Conservation (phyloP, 2,888 invertebrate genomes). For the Drosophila fulvimacula region DNA sequence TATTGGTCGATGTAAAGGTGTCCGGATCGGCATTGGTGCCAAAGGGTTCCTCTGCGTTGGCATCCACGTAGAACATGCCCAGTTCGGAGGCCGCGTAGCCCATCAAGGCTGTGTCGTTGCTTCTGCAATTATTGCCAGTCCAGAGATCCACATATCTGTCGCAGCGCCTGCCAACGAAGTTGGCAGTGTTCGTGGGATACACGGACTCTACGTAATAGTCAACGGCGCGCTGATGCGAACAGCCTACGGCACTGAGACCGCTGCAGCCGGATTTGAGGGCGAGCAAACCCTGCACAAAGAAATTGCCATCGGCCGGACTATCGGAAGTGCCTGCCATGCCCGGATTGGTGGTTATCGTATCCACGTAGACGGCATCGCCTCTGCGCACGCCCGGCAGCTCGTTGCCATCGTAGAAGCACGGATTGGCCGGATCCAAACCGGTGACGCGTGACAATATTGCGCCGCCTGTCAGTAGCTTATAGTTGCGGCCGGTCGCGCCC, state of each 20-base stretch:
- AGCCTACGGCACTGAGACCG: neutral
- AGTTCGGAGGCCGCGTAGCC: constrained; percentile 6
- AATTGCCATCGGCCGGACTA: constrained; percentile 3
- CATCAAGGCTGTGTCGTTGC: neutral
- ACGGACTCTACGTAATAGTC: constrained; percentile 15
- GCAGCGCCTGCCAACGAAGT: constrained; percentile 12
- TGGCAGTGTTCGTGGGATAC: constrained; percentile 3
- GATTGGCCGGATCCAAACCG: constrained; percentile 18
- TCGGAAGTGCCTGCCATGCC: constrained; percentile 3
- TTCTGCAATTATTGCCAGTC: constrained; percentile 3
- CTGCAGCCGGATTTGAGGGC: constrained; percentile 7
- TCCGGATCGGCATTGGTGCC: constrained; percentile 10
- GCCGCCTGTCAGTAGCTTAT: constrained; percentile 6
- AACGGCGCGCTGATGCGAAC: constrained; percentile 19
- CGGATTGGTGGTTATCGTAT: constrained; percentile 7
- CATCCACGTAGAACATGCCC: constrained; percentile 16
- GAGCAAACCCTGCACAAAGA: constrained; percentile 7
- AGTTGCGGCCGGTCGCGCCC: constrained; percentile 6
- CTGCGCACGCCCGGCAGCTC: constrained; percentile 20
- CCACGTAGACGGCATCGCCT: constrained; percentile 15
- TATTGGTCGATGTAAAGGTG: constrained; percentile 4
- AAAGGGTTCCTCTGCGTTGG: constrained; percentile 1
- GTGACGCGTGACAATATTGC: constrained; percentile 4
- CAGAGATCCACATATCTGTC: constrained; percentile 9
- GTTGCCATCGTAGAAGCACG: constrained; percentile 20